Base-by-base conservation (phyloP, 2,797 vertebrate genomes). In the Sternarchorhynchus goeldii region DNA sequence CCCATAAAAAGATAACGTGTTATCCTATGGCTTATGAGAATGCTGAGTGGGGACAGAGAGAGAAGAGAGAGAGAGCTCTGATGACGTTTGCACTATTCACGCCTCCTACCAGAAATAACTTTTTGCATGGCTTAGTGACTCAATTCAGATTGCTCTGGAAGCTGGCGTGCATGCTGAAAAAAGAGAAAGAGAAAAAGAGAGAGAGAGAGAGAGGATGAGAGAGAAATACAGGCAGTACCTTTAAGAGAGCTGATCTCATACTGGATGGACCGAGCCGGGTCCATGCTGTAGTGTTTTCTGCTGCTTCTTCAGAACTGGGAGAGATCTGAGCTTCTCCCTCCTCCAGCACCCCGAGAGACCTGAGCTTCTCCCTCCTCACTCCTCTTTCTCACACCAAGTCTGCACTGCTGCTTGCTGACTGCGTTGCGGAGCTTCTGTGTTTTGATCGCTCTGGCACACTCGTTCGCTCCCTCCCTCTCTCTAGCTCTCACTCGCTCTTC, bases 211-310 rank as follows among this genome's bases (percentile, higher is more conserved):
- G 55, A 50, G 39, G 62, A 32, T 18, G 17, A 6, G 6, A 34
- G 2, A 72, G 56, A 76, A 41, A 75, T 5, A 56, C 36, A 74
- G 29, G 18, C 21, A 65, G 69, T 85, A 85, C 80, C 86, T 87
- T 84, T 87, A 31, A 85, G 84, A 78, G 81, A 87, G 72, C 60
- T 85, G 84, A 87, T 96, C 91, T 96, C 95, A 0, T 95, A 93
- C 90, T 96, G 95, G 86, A 96, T 96, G 71, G 95, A 95, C 81
- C 95, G 85, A 1, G 88, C 91, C 25, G 90, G 87, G 85, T 96
- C 94, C 94, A 95, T 94, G 86, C 81, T 85, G 31, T 56, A 21
- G 69, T 55, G 59, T 66, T 60, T 77, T 55, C 69, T 34, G 73
- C 45, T 21, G 68, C 68, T 60, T 66, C 73, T 81, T 36, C 29